Base-by-base conservation (phyloP, 2,797 vertebrate genomes). In the Bradypus variegatus region DNA sequence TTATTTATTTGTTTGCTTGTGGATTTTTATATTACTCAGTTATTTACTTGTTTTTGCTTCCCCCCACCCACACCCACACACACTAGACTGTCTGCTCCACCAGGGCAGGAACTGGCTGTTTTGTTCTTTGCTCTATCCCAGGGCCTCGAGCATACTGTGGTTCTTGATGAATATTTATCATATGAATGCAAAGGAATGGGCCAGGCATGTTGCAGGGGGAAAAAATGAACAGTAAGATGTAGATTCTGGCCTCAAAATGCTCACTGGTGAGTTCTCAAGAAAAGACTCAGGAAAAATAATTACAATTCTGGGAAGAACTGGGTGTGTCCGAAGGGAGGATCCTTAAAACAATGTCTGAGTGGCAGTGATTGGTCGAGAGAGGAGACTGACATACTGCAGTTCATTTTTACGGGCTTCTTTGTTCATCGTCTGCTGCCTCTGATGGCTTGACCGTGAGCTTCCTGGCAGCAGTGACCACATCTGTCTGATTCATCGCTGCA, bases 341-440 rank as follows among this genome's bases (percentile, higher is more conserved):
- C 8, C 53, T 81, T 55, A 7, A 23, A 0, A 33, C n/a, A 4
- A 69, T 70, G 38, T 69, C 83, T 19, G 21, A 60, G 36, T 72
- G 18, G 25, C 48, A 29, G 33, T n/a, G 62, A 5, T 75, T 75
- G 38, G 25, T 45, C 65, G 23, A 38, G 64, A 21, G 53, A 48
- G 9, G 65, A 25, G 1, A 29, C 33, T 88, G 27, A 0, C 5
- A 14, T 2, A 8, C 21, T 18, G 3, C 3, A 23, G 18, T 2
- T 58, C 41, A 16, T 16, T 55, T 60, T 41, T 16, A 1, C 15
- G 21, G 27, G 15, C n/a, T 36, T 45, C 14, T 65, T 45, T 78
- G n/a, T 70, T 25, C 31, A 33, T 25, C 15, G 19, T 7, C 33
- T 79, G 4, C 70, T 27, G 50, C 38, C 70, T 67, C 78, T 1